Conservation (phyloP, 2,113 vertebrate species). For the Sisor rabdophorus region DNA sequence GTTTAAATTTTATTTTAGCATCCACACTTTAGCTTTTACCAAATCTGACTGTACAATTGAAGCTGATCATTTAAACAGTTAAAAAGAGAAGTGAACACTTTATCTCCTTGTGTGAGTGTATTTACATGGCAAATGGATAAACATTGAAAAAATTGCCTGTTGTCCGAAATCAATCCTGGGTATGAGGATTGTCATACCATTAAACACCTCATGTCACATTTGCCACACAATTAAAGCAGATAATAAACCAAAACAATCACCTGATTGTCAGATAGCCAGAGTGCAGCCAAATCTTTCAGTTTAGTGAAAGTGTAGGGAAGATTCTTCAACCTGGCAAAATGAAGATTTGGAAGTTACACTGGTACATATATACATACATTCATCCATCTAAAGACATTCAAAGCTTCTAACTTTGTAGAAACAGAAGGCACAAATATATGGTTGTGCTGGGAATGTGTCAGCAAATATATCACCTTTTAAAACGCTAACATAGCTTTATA, state of each 20-base stretch:
- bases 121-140: too few species aligned
- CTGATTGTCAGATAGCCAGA: slow-evolving; percentile 99
- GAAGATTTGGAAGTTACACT: neutral
- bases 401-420: neutral
- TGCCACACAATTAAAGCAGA: neutral
- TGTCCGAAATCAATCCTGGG: neutral
- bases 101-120: too few species aligned
- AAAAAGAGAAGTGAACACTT: neutral
- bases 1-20: neutral
- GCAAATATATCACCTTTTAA: too few species aligned
- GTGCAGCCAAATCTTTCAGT: slow-evolving; percentile 94
- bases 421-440: too few species aligned
- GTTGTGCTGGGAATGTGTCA: too few species aligned
- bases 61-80: neutral
- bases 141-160: too few species aligned
- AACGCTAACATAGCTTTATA: neutral
- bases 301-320: slow-evolving; percentile 97
- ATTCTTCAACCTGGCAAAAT: slow-evolving; percentile 84
- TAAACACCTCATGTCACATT: neutral
- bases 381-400: neutral
- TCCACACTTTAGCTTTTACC: neutral
- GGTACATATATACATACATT: neutral
- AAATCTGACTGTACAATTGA: neutral
- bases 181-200: neutral
- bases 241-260: slow-evolving; percentile 61